These are phyloP conservation scores for Pyrochroa serraticornis DNA, from an alignment of 2,888 invertebrate genomes.

Conservation along the genomic window DNA sequence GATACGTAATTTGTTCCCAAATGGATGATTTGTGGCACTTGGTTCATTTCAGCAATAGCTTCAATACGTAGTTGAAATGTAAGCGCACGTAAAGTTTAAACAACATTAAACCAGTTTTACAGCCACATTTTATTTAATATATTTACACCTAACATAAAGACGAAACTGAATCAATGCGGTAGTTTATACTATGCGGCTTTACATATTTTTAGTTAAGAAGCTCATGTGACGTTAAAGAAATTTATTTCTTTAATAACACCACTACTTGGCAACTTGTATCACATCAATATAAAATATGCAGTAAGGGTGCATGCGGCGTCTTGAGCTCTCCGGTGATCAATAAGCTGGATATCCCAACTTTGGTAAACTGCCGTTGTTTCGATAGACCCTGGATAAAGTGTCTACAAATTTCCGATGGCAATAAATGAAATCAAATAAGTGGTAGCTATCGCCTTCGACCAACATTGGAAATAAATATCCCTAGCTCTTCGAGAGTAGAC, in stretches of 20 bases:
- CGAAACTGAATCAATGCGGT: not conserved
- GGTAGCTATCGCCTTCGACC: conserved; percentile 16
- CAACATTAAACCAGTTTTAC: too few relatives aligned
- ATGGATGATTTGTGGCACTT: conserved; percentile 16
- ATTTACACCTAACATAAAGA: too few relatives aligned
- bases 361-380: conserved; percentile 13
- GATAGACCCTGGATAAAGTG: conserved; percentile 22
- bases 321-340: conserved; percentile 7
- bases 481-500: conserved; percentile 14
- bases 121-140: too few relatives aligned
- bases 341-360: conserved; percentile 9
- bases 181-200: not conserved
- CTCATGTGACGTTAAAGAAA: conserved; percentile 16
- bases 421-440: conserved; percentile 25
- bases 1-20: conserved; percentile 12
- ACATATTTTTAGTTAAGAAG: conserved; percentile 24
- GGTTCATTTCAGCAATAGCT: too few relatives aligned
- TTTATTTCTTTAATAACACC: conserved; percentile 24
- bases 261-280: conserved; percentile 16
- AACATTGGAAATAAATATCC: conserved; percentile 25
- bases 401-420: conserved; percentile 21
- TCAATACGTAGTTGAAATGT: too few relatives aligned
- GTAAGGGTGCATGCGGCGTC: conserved; percentile 6
- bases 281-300: conserved; percentile 23
- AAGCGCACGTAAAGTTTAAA: too few relatives aligned